phyloP scores from a whole-genome alignment of 23 tunicate species.

The Pegea sp. region DNA sequence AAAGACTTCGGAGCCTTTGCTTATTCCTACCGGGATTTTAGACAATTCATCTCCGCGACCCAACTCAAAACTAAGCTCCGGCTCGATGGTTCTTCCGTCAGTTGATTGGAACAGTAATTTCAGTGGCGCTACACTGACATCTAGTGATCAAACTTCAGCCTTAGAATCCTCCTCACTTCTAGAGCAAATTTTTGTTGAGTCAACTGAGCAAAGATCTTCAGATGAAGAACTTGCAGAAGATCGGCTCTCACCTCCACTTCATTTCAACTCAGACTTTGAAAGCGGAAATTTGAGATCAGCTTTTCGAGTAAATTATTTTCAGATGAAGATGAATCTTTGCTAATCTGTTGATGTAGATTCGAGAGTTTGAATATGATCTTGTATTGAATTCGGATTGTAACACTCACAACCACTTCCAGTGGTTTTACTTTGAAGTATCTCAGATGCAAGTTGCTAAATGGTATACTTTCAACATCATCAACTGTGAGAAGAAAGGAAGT shows the following conservation, averaged over 20 bases:
- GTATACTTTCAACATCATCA: constrained; percentile 75
- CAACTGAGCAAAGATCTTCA: too few relatives aligned
- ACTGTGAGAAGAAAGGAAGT: constrained; percentile 92
- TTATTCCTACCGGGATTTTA: too few relatives aligned
- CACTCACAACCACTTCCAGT: constrained; percentile 71
- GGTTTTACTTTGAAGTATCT: constrained; percentile 92
- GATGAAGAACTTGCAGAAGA: too few relatives aligned
- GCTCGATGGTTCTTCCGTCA: too few relatives aligned
- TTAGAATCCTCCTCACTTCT: too few relatives aligned
- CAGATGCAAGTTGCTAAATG: constrained; percentile 16
- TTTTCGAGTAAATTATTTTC: constrained; percentile 13
- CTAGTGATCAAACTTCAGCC: too few relatives aligned
- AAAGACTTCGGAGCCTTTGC: too few relatives aligned
- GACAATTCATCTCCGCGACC: too few relatives aligned
- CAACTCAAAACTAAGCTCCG: too few relatives aligned
- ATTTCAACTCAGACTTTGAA: constrained; percentile 81
- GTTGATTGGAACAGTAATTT: too few relatives aligned
- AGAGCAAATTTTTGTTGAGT: too few relatives aligned
- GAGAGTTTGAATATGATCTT: constrained; percentile 71
- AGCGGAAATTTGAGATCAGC: constrained; percentile 88
- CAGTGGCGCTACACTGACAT: too few relatives aligned
- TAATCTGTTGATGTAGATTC: constrained; percentile 18
- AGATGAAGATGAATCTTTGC: neutral
- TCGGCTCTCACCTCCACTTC: constrained; percentile 7
- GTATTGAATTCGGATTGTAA: constrained; percentile 85